Conservation (phyloP, 1,140 invertebrate genomes). For the Diploscapter pachys region DNA sequence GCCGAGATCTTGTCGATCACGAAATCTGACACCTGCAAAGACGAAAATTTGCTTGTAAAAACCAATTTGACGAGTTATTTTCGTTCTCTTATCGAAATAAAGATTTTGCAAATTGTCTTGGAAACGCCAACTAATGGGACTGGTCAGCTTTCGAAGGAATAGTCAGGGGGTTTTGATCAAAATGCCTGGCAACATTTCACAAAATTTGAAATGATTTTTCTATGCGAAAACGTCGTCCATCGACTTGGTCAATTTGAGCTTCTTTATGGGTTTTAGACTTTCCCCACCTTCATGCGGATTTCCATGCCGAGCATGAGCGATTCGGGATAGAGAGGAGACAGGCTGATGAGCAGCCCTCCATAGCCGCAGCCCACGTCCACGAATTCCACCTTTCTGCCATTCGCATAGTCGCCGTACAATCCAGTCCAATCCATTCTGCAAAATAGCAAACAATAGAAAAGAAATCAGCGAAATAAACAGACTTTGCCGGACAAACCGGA, state of each 20-base stretch:
- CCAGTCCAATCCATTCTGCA: slow-evolving; percentile 75
- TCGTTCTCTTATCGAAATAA: too few species aligned
- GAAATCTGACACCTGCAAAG: slow-evolving; percentile 79
- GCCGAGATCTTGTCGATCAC: slow-evolving; percentile 90
- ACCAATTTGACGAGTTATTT: background rate
- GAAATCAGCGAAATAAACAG: slow-evolving; percentile 6
- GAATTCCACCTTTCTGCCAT: slow-evolving; percentile 74
- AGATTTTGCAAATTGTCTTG: too few species aligned
- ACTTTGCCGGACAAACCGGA: slow-evolving; percentile 67
- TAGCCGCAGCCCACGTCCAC: slow-evolving; percentile 97
- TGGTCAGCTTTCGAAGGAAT: too few species aligned
- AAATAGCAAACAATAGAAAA: slow-evolving; percentile 46
- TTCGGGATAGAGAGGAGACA: slow-evolving; percentile 85
- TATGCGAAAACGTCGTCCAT: too few species aligned
- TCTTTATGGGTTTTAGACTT: background rate
- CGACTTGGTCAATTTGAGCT: too few species aligned
- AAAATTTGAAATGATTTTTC: background rate
- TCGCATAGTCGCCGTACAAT: slow-evolving; percentile 71
- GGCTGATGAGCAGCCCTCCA: slow-evolving; percentile 82
- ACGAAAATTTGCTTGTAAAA: slow-evolving; percentile 22
- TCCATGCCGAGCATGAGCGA: slow-evolving; percentile 90
- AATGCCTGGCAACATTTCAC: background rate
- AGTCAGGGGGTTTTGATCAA: too few species aligned
- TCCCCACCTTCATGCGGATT: slow-evolving; percentile 82
- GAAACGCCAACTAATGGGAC: too few species aligned